Evolutionary conservation across 1,140 invertebrate species (phyloP), one percentile per base, ranked within the genome.

Genomic region (Brachionus rubens): DNA sequence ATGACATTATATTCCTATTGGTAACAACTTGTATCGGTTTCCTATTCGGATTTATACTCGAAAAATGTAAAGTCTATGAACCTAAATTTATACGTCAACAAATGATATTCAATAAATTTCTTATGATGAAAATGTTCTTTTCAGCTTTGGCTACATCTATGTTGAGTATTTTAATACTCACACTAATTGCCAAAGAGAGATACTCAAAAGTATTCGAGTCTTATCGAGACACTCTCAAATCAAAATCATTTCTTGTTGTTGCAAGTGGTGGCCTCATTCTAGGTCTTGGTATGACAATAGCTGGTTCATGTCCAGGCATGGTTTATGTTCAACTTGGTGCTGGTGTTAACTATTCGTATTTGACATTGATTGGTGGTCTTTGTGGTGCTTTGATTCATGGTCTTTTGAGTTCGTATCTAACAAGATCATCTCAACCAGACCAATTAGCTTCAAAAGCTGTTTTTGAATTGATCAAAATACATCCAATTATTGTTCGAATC

Each of bases 51-150:
- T 48, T 70, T 28, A 50, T 70, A 26, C 19, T 70, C 6, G 43
- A 70, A 48, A 70, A 70, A 47, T 33, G 43, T 21, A 48, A 48
- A 70, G 67, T 70, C 33, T 50, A 70, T 36, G 43, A 48, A n/a
- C 67, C 67, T n/a, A 48, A 50, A 33, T 47, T 50, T 33, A 70
- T 70, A 10, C 26, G 67, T 48, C 43, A 48, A 48, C 67, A 70
- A 50, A 70, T 70, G 67, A 48, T 48, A 33, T 70, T 70, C 28
- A 50, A 70, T 26, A 48, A 48, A 47, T 50, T 70, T 50, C 5
- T 70, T 9, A 70, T 70, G 67, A 70, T 70, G 67, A 70, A 70
- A 70, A 70, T 70, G 67, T 70, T 70, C 36, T 50, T 70, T 21
- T 40, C 43, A 33, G 67, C 67, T 5, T 21, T 70, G 24, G 67